Conservation (phyloP, 2,888 invertebrate genomes). For the Tetropium fuscum region DNA sequence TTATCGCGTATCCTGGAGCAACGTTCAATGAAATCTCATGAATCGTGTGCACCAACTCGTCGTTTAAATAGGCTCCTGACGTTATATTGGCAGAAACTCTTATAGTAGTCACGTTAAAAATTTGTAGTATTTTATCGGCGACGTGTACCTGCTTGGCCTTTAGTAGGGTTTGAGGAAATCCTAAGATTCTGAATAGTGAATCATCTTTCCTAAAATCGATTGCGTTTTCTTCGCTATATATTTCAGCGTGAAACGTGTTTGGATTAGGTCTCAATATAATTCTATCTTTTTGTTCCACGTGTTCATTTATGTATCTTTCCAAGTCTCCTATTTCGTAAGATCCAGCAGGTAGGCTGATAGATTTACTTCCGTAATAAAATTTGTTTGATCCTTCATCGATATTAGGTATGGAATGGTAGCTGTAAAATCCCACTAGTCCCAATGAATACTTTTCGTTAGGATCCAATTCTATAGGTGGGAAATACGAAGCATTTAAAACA, state of each 20-base stretch:
- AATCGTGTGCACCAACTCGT: background rate
- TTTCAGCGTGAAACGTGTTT: background rate
- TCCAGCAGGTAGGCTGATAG: background rate
- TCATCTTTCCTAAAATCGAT: conserved; percentile 1
- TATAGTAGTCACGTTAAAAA: background rate
- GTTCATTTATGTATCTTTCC: background rate
- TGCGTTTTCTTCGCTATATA: background rate
- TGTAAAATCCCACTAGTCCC: background rate
- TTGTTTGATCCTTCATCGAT: background rate
- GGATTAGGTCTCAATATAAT: background rate
- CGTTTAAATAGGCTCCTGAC: background rate
- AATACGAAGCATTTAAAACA: background rate
- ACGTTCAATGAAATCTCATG: background rate
- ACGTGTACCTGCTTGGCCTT: background rate
- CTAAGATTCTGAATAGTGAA: background rate
- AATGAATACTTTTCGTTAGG: background rate
- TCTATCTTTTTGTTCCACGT: background rate
- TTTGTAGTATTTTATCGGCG: background rate
- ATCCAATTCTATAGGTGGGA: background rate
- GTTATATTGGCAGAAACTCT: background rate
- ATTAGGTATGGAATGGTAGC: conserved; percentile 6
- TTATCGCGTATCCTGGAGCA: background rate
- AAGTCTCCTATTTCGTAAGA: background rate
- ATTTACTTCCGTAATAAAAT: background rate
- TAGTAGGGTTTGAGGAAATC: background rate